phyloP scores from a whole-genome alignment of 92 coral and sea anemone genomes.

The Pocillopora grandis region DNA sequence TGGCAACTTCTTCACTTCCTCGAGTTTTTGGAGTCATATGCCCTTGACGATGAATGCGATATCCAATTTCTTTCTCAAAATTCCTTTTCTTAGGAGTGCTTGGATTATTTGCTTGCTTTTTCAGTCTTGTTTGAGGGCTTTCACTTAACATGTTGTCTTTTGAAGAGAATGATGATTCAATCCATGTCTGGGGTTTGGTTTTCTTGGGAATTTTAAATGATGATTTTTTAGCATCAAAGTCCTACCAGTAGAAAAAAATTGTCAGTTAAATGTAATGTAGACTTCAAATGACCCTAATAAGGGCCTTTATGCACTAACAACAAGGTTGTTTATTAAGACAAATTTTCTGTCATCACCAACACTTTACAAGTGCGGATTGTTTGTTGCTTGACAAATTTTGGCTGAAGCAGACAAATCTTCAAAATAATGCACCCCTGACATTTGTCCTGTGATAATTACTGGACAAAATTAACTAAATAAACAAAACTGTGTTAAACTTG shows the following conservation, averaged over 20 bases:
- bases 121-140: not conserved
- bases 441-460: too few relatives aligned
- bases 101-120: not conserved
- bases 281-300: not conserved
- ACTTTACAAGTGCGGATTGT: too few relatives aligned
- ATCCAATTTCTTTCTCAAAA: conserved; percentile 23
- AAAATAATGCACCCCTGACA: too few relatives aligned
- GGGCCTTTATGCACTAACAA: too few relatives aligned
- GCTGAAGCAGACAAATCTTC: too few relatives aligned
- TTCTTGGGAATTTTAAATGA: conserved; percentile 21
- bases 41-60: conserved; percentile 5
- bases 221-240: not conserved
- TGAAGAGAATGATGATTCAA: not conserved
- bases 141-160: not conserved
- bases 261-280: not conserved
- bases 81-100: not conserved
- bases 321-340: too few relatives aligned
- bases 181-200: not conserved
- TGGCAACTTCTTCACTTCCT: too few relatives aligned
- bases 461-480: too few relatives aligned
- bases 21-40: not conserved
- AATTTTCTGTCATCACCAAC: too few relatives aligned
- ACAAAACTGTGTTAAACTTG: too few relatives aligned
- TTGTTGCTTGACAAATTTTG: too few relatives aligned
- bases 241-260: conserved; percentile 2